These are phyloP conservation scores for Athene cunicularia DNA, from an alignment of 2,113 vertebrate genomes.

Conservation along the genomic window DNA sequence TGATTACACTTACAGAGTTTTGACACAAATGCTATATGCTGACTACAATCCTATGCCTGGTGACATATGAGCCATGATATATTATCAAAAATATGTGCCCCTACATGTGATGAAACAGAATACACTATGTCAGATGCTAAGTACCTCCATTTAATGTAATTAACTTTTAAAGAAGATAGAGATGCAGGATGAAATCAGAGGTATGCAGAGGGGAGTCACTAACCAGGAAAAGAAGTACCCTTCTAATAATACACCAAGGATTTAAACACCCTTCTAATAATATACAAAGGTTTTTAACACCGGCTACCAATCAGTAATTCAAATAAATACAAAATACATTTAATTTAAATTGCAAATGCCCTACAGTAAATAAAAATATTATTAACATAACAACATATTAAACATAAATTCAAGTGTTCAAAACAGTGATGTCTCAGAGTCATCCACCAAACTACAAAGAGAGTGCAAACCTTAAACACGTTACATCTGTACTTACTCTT, in stretches of 20 bases:
- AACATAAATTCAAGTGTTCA: background rate
- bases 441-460: background rate
- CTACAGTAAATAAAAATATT: background rate
- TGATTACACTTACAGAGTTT: background rate
- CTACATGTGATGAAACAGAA: conserved; percentile 43
- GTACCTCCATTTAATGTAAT: conserved; percentile 46
- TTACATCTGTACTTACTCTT: background rate
- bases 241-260: conserved; percentile 40
- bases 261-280: conserved; percentile 20
- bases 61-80: background rate
- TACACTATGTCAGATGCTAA: background rate
- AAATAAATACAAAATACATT: background rate
- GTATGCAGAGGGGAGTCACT: background rate
- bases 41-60: background rate
- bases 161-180: conserved; percentile 34
- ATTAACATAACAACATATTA: too few relatives aligned
- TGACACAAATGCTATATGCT: background rate
- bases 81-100: background rate
- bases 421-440: background rate
- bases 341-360: background rate
- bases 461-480: background rate
- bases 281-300: background rate
- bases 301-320: background rate
- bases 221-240: conserved; percentile 21
- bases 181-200: conserved; percentile 25